Evolutionary conservation across 2,113 vertebrate genomes (phyloP), one percentile per base, ranked within the genome.

Genomic region (Chrysemys picta): DNA sequence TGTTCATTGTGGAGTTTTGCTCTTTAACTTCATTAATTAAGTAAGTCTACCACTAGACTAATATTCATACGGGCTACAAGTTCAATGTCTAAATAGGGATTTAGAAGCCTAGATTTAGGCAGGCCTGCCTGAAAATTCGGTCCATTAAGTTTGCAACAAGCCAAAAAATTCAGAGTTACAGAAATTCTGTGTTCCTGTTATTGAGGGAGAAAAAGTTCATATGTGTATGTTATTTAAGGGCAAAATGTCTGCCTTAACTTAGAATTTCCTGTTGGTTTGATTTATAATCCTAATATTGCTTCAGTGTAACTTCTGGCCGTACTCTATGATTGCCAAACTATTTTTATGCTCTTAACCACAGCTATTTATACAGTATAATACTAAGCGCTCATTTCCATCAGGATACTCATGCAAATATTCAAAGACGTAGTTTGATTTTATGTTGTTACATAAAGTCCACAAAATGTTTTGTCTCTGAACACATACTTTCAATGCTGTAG

Each of bases 291-390:
- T 91, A 65, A 0, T 54, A 80, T 29, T 80, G 35, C 85, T 85
- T 84, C 80, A 84, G 59, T 22, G 2, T 47, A 80, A 42, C 49
- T 82, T 84, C 87, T 87, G 92, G 93, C 81, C 88, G 56, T 2
- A 0, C 35, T 90, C 89, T 69, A 45, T 27, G 79, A 38, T 84
- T 82, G 16, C 94, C 94, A 87, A 95, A 93, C 62, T 50, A 87
- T 96, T 96, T 91, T 95, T 82, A 54, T 91, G 16, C 88, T 95
- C 16, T 38, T 38, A 31, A 81, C 89, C 93, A 47, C 93, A 88
- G 2, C 69, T 31, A 56, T 83, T 96, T 59, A 54, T 75, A 82
- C 42, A 56, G 69, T 0, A 0, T 53, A 24, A 14, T 0, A 45
- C 91, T 82, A 14, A 62, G 22, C 5, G 84, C 45, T 47, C 78